Percentiles rank a stretch among this genome's conserved stretches.
Conservation (phyloP, 2,113 vertebrate genomes). For the Lethenteron camtschaticum region DNA sequence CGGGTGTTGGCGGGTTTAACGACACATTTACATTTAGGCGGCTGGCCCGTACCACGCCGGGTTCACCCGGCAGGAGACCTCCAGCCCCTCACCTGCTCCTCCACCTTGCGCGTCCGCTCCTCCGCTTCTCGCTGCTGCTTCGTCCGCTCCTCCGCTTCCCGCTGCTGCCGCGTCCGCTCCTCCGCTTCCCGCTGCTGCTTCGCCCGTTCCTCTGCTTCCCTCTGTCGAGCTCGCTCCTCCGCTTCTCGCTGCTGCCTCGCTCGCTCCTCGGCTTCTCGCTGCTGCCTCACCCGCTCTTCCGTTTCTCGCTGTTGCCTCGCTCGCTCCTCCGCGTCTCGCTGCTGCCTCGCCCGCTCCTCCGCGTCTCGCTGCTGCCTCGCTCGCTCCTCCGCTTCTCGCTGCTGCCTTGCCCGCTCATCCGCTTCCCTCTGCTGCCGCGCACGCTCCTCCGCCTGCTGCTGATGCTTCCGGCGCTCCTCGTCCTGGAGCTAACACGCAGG, state of each 20-base stretch:
- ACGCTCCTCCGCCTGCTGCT: conserved; percentile 77
- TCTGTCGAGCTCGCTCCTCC: neutral
- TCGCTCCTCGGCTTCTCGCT: conserved; percentile 56
- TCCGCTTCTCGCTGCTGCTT: neutral
- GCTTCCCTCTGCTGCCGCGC: conserved; percentile 46
- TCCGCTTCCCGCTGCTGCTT: conserved; percentile 61
- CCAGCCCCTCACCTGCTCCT: no score
- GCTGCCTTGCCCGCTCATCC: conserved; percentile 54
- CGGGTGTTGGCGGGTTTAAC: no score
- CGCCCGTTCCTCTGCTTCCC: no score
- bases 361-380: conserved; percentile 33
- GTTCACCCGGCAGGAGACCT: no score
- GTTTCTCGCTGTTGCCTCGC: conserved; percentile 23
- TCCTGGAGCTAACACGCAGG: conserved; percentile 55
- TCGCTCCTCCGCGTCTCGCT: neutral
- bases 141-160: conserved; percentile 68
- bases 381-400: neutral
- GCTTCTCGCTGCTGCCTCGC: neutral
- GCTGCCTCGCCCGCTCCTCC: conserved; percentile 51
- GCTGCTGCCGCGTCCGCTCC: conserved; percentile 38
- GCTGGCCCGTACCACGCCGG: no score
- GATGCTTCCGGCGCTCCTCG: conserved; percentile 71
- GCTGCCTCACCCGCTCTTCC: conserved; percentile 18
- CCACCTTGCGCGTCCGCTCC: no score
- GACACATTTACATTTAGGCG: no score